These are phyloP conservation scores for Drosophila falleni DNA, from an alignment of 2,888 invertebrate genomes.

Conservation along the genomic window DNA sequence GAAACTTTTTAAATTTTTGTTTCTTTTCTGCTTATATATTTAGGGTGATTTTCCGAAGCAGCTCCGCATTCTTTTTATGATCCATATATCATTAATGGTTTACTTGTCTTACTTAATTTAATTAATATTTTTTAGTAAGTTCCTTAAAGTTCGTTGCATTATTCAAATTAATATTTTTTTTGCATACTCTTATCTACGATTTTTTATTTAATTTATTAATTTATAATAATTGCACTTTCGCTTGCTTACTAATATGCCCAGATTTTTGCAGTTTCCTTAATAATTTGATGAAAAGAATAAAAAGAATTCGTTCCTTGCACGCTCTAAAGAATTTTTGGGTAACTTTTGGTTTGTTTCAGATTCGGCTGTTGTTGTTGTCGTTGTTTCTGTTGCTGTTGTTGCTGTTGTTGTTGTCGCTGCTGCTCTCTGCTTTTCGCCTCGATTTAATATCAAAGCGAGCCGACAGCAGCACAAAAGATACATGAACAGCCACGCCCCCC, in stretches of 20 bases:
- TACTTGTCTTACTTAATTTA: background rate
- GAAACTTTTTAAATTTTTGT: slow-evolving; percentile 16
- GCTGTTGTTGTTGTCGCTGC: slow-evolving; percentile 22
- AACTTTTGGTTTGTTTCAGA: slow-evolving; percentile 36
- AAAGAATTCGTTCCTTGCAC: slow-evolving; percentile 50
- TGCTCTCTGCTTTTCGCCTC: slow-evolving; percentile 56
- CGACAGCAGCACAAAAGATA: slow-evolving; percentile 66
- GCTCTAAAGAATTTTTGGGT: slow-evolving; percentile 43
- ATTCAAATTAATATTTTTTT: no score
- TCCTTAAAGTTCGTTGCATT: background rate
- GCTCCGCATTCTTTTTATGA: background rate
- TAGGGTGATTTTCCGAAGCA: background rate
- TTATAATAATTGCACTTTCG: slow-evolving; percentile 11
- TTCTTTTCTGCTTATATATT: background rate
- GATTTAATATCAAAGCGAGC: slow-evolving; percentile 76
- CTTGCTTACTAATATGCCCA: slow-evolving; percentile 20
- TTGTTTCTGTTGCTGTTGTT: slow-evolving; percentile 8
- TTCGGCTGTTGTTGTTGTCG: slow-evolving; percentile 11
- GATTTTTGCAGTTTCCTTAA: slow-evolving; percentile 31
- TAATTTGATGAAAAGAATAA: slow-evolving; percentile 56
- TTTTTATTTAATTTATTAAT: background rate
- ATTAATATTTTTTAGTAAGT: no score
- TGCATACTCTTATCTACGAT: no score
- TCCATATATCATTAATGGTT: background rate
- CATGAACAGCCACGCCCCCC: slow-evolving; percentile 36